Percentiles rank a stretch among this genome's conserved stretches.
These are phyloP conservation scores for Enteromius anoplus DNA, from an alignment of 2,797 vertebrate species.

Conservation along the genomic window DNA sequence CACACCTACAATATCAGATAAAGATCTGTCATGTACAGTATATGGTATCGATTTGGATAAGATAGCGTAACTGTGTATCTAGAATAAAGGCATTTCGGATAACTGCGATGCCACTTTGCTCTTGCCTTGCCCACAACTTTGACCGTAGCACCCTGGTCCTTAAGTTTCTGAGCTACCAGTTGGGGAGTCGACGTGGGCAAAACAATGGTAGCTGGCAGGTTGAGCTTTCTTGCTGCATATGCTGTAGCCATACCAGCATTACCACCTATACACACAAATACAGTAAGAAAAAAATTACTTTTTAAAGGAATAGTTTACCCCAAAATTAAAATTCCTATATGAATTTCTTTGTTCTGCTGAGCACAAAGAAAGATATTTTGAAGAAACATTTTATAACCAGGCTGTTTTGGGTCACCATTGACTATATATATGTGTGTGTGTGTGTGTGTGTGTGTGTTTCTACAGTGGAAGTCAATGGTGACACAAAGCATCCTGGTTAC, in stretches of 20 bases:
- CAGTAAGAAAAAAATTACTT: background rate
- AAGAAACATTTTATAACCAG: no score
- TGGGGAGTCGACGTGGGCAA: conserved; percentile 74
- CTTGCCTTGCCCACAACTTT: conserved; percentile 75
- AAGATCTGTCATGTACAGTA: background rate
- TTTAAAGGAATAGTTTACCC: no score
- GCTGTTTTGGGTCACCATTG: no score
- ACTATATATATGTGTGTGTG: no score
- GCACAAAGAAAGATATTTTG: no score
- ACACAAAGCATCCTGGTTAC: no score
- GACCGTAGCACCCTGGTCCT: conserved; percentile 75
- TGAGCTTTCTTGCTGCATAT: conserved; percentile 76
- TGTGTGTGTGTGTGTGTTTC: background rate
- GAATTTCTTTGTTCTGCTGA: no score
- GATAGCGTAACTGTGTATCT: background rate
- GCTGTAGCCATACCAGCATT: conserved; percentile 82
- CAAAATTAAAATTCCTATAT: no score
- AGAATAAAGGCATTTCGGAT: background rate
- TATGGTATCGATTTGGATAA: background rate
- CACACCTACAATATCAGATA: conserved; percentile 70
- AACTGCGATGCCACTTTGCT: background rate
- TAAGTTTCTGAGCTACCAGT: conserved; percentile 72
- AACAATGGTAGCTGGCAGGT: conserved; percentile 75
- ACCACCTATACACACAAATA: conserved; percentile 68
- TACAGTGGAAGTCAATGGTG: no score